A percentile compares a stretch with the other conserved stretches of the same genome.
These are phyloP conservation scores for Nycteola revayana DNA, from an alignment of 2,888 invertebrate genomes.

Conservation along the genomic window DNA sequence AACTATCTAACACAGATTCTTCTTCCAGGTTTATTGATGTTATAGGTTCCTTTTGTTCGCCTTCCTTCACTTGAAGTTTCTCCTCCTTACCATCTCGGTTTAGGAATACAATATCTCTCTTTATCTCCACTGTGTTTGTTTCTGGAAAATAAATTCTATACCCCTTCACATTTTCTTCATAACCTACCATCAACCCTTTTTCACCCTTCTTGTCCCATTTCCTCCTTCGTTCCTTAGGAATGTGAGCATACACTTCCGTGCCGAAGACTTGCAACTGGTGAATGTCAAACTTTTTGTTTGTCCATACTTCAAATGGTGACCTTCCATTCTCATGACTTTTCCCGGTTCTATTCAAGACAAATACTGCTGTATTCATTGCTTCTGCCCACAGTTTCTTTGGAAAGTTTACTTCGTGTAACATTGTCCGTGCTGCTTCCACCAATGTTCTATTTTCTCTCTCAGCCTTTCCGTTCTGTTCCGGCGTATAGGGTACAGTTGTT, in stretches of 20 bases:
- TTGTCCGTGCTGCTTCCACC: slow-evolving; percentile 1
- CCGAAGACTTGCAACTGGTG: slow-evolving; percentile 2
- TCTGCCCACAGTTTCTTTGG: not conserved
- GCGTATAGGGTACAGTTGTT: not conserved
- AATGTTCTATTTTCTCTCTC: slow-evolving; percentile 3
- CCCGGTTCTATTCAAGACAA: slow-evolving; percentile 3
- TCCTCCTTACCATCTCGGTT: slow-evolving; percentile 1
- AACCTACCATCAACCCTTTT: not conserved
- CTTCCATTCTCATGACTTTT: not conserved
- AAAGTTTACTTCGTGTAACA: not conserved
- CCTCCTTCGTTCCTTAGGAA: slow-evolving; percentile 2
- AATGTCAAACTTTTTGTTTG: slow-evolving; percentile 1
- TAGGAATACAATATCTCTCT: slow-evolving; percentile 3
- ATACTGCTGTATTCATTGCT: slow-evolving; percentile 1
- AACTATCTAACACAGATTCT: too few species aligned
- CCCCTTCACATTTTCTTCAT: slow-evolving; percentile 2
- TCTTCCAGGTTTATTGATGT: too few species aligned
- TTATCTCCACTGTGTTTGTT: not conserved
- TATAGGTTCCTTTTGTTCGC: not conserved
- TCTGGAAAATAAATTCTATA: slow-evolving; percentile 3
- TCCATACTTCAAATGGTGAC: slow-evolving; percentile 3
- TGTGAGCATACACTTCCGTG: slow-evolving; percentile 1
- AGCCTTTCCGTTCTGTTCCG: slow-evolving; percentile 2
- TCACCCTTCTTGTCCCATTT: slow-evolving; percentile 3
- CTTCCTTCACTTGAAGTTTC: slow-evolving; percentile 1